Percentiles rank a stretch among this genome's conserved stretches.
Evolutionary conservation across 2,113 vertebrate species (phyloP).

Genomic region (Lota lota): DNA sequence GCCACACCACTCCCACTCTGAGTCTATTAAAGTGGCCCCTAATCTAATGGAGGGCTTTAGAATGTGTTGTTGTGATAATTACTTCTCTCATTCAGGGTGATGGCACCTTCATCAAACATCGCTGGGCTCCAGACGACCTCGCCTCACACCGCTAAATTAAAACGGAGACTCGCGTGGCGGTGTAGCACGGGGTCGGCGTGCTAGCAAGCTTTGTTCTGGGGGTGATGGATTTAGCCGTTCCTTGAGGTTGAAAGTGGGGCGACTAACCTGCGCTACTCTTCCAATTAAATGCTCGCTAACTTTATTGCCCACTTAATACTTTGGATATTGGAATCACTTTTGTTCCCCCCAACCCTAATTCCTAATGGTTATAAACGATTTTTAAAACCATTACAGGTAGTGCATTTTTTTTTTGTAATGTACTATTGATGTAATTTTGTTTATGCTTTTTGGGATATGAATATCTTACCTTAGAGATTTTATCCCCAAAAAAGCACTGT

Average conservation of each 20-base stretch:
- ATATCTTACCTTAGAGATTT: neutral
- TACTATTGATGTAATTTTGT: neutral
- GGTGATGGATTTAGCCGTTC: slow-evolving; percentile 11
- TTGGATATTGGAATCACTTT: slow-evolving; percentile 8
- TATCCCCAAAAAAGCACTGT: too few relatives aligned
- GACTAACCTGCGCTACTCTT: slow-evolving; percentile 2
- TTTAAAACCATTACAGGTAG: slow-evolving; percentile 8
- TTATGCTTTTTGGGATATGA: neutral
- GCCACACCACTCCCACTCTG: slow-evolving; percentile 42
- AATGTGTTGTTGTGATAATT: slow-evolving; percentile 66
- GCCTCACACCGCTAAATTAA: slow-evolving; percentile 51
- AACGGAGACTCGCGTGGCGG: slow-evolving; percentile 32
- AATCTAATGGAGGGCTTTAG: slow-evolving; percentile 64
- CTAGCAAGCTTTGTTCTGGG: too few relatives aligned
- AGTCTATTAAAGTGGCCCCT: slow-evolving; percentile 63
- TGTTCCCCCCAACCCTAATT: slow-evolving; percentile 10
- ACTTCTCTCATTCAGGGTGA: slow-evolving; percentile 63
- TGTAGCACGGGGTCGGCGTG: slow-evolving; percentile 16
- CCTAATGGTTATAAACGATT: slow-evolving; percentile 18
- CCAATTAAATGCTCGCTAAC: slow-evolving; percentile 41
- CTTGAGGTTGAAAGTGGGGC: slow-evolving; percentile 23
- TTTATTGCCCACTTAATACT: slow-evolving; percentile 22
- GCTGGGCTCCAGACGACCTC: slow-evolving; percentile 38
- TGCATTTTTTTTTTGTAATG: neutral
- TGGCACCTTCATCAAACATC: slow-evolving; percentile 64